Conservation (phyloP, 2,888 invertebrate species). For the Perdita meconis region DNA sequence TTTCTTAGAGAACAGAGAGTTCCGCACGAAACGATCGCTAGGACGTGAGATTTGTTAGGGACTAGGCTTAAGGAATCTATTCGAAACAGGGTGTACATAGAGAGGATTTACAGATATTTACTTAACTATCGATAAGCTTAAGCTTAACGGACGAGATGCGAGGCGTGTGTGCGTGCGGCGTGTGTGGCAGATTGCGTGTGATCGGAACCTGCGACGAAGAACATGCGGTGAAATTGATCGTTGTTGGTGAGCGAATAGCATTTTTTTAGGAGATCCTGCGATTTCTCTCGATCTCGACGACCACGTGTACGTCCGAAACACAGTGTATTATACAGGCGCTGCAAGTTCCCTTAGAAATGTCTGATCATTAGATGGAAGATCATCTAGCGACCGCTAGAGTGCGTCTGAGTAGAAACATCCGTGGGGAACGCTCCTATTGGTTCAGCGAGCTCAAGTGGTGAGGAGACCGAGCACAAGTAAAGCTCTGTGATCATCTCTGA, state of each 20-base stretch:
- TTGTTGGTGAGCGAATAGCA: conserved; percentile 62
- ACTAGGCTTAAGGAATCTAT: conserved; percentile 65
- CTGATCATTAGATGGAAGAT: too few species aligned
- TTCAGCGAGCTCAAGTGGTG: too few species aligned
- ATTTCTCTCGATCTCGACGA: conserved; percentile 7
- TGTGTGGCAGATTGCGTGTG: conserved; percentile 60
- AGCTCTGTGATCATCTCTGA: too few species aligned
- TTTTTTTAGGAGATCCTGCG: conserved; percentile 50
- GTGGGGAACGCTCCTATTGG: too few species aligned
- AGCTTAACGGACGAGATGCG: conserved; percentile 51
- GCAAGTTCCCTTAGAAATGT: too few species aligned
- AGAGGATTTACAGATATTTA: conserved; percentile 82
- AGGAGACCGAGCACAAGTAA: too few species aligned
- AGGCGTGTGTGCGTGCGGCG: conserved; percentile 56
- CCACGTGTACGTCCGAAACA: conserved; percentile 2
- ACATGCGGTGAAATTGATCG: conserved; percentile 24
- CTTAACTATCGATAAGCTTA: conserved; percentile 82
- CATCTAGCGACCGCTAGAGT: too few species aligned
- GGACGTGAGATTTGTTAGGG: conserved; percentile 42
- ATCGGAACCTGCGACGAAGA: conserved; percentile 46
- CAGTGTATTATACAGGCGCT: too few species aligned
- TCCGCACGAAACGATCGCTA: conserved; percentile 26
- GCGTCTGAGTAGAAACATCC: too few species aligned
- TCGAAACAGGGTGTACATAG: conserved; percentile 83
- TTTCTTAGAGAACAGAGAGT: conserved; percentile 15